Evolutionary conservation across 1,140 invertebrate species (phyloP).

Genomic region (Nephila pilipes): DNA sequence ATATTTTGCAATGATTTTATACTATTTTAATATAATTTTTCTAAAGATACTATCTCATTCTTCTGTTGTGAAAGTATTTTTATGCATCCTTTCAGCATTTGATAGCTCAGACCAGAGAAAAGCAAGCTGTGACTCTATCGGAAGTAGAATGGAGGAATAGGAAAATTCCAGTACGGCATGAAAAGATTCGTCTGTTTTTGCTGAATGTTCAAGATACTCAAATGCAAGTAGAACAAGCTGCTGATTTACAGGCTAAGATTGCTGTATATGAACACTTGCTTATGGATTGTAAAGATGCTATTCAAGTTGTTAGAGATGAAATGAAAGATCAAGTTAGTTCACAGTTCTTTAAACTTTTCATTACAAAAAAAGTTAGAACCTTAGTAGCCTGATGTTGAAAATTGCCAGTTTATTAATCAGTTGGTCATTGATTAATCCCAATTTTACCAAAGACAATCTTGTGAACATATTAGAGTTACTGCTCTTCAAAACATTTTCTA

Average conservation of each 20-base stretch:
- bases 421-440: too few species aligned
- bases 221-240: slow-evolving; percentile 87
- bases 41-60: too few species aligned
- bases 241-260: slow-evolving; percentile 87
- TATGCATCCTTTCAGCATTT: slow-evolving; percentile 83
- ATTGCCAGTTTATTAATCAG: too few species aligned
- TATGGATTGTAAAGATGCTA: slow-evolving; percentile 97
- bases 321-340: slow-evolving; percentile 87
- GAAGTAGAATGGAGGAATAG: slow-evolving; percentile 94
- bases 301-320: slow-evolving; percentile 90
- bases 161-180: slow-evolving; percentile 90
- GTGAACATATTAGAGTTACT: too few species aligned
- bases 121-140: slow-evolving; percentile 87
- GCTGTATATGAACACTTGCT: slow-evolving; percentile 93
- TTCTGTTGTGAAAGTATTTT: neutral
- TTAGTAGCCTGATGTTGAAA: too few species aligned
- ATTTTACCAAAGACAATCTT: too few species aligned
- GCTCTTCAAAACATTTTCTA: too few species aligned
- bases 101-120: slow-evolving; percentile 92
- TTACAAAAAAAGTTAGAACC: too few species aligned
- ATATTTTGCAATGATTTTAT: too few species aligned
- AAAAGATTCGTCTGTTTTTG: slow-evolving; percentile 90
- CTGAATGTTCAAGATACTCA: slow-evolving; percentile 90
- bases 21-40: too few species aligned
- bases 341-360: neutral